Evolutionary conservation across 2,113 vertebrate genomes (phyloP), one percentile per base, ranked within the genome.

Genomic region (Cettia cetti): DNA sequence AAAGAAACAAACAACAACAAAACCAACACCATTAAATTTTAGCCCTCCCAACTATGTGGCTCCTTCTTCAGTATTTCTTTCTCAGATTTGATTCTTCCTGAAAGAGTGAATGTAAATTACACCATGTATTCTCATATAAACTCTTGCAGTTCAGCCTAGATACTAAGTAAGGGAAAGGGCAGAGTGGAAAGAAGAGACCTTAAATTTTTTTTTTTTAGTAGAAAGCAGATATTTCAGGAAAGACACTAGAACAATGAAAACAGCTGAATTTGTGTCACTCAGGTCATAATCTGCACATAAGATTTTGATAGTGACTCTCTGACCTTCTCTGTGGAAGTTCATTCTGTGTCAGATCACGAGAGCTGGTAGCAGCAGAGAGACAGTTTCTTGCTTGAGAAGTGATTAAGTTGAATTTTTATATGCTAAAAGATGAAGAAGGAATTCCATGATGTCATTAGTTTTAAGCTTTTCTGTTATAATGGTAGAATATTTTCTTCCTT

Each of bases 1-100:
- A 39, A 71, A 42, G 26, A 86, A 23, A 8, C 3, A 37, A 64
- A n/a, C 15, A 64, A n/a, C 9, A 64, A n/a, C 11, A 60, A 76
- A 44, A n/a, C 2, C 1, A 44, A 31, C 11, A 30, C 2, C 1
- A 33, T 30, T 54, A 42, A 5, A n/a, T 33, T 68, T 82, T 61
- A 68, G 37, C 0, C 6, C 5, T 3, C 7, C 1, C 8, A 63
- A 11, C 3, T 21, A 22, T 37, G 10, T 12, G 82, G 10, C 5
- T 63, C 3, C 9, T 74, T 59, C 23, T 78, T 21, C 12, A 39
- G 5, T 59, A 21, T 53, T 82, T 69, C 3, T 66, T 64, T 60
- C 72, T 40, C 10, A 33, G 2, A 7, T 60, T 82, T 52, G 13
- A 24, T 89, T 72, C 6, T 74, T n/a, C 28, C 26, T 54, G 47